These are phyloP conservation scores for Onychomys leucogaster DNA, from an alignment of 2,797 vertebrate genomes.

Conservation along the genomic window DNA sequence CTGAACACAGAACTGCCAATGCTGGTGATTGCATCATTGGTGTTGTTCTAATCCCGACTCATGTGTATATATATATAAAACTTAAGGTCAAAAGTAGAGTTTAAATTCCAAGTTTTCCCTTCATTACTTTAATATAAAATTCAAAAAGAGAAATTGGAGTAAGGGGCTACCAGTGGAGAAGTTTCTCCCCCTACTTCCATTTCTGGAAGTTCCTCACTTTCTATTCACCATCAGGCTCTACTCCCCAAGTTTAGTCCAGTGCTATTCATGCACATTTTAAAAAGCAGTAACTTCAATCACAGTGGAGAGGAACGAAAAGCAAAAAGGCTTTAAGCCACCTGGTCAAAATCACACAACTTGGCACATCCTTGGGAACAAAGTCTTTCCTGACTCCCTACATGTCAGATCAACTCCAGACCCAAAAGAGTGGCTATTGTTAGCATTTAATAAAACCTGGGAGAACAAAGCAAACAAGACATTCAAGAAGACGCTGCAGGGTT, in stretches of 20 bases:
- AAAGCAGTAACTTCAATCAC: not conserved
- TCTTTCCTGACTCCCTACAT: constrained; percentile 22
- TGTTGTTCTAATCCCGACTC: not conserved
- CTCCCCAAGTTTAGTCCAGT: not conserved
- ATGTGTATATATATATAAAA: not conserved
- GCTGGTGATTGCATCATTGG: not conserved
- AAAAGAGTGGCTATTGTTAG: constrained; percentile 11
- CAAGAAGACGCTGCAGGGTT: not conserved
- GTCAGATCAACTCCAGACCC: not conserved
- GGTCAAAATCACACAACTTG: constrained; percentile 13
- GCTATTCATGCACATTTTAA: not conserved
- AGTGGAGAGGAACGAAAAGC: constrained; percentile 5
- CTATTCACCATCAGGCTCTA: not conserved
- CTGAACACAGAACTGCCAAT: not conserved
- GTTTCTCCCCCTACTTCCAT: not conserved
- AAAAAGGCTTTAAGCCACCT: constrained; percentile 6
- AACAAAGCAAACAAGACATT: not conserved
- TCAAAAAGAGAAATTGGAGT: not conserved
- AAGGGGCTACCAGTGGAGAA: not conserved
- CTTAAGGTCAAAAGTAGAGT: not conserved
- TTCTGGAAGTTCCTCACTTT: constrained; percentile 2
- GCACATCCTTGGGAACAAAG: not conserved
- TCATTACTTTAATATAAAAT: constrained; percentile 37
- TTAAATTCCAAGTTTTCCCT: not conserved
- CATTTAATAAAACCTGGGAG: constrained; percentile 19